Evolutionary conservation across 2,888 invertebrate genomes (phyloP).

Genomic region (Diabrotica balteata): DNA sequence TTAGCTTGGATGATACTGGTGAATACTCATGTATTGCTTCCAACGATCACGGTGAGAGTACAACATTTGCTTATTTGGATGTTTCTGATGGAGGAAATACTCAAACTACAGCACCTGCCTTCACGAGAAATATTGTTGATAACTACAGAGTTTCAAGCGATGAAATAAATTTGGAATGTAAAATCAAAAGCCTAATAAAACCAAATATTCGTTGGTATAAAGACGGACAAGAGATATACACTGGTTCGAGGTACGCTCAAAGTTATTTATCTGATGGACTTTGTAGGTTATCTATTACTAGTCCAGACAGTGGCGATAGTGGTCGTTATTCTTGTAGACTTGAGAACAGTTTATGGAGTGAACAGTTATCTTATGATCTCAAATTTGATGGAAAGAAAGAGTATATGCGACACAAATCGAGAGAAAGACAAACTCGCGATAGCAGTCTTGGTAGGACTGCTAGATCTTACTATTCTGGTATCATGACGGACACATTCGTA

Average conservation of each 20-base stretch:
- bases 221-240: constrained; percentile 67
- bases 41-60: constrained; percentile 76
- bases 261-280: constrained; percentile 77
- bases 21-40: constrained; percentile 81
- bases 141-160: constrained; percentile 75
- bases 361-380: constrained; percentile 77
- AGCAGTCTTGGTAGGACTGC: constrained; percentile 58
- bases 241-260: constrained; percentile 69
- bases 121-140: constrained; percentile 76
- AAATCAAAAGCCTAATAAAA: constrained; percentile 76
- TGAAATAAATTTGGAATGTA: constrained; percentile 79
- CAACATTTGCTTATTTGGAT: constrained; percentile 75
- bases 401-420: constrained; percentile 59
- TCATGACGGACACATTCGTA: constrained; percentile 75
- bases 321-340: constrained; percentile 80
- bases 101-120: constrained; percentile 73
- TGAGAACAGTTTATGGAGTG: constrained; percentile 74
- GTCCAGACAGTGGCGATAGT: constrained; percentile 73
- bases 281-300: constrained; percentile 72
- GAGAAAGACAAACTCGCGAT: constrained; percentile 52
- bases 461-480: constrained; percentile 71
- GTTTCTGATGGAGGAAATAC: constrained; percentile 74
- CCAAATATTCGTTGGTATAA: constrained; percentile 81
- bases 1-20: constrained; percentile 74
- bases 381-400: constrained; percentile 64